Evolutionary conservation across 2,113 vertebrate species (phyloP), one percentile per base, ranked within the genome.

Genomic region (Zapus hudsonius): DNA sequence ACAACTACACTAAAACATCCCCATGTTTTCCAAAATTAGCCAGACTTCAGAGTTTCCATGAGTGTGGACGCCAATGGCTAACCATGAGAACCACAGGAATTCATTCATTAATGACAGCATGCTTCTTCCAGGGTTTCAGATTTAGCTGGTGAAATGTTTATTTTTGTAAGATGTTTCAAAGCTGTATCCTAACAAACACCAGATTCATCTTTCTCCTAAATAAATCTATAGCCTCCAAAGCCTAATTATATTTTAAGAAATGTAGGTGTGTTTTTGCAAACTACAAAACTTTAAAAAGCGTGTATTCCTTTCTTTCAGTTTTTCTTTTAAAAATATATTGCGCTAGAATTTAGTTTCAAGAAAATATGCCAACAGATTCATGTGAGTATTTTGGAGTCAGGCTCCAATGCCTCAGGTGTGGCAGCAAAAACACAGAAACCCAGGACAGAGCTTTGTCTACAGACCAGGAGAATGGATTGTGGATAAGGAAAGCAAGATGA

Each of bases 11-110:
- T 81, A 95, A 94, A 95, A 92, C 93, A 89, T 52, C 80, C 81
- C 81, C 88, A 75, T 87, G 57, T 42, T 91, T 96, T 97, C 86
- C 90, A 96, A 96, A 97, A 96, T 81, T 72, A 96, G 93, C 96
- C 91, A 52, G 38, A 74, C 3, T 89, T 94, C 93, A 96, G 90
- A 92, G 44, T 93, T 93, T 95, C 93, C 10, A 0, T 82, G 92
- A 92, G 57, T 93, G 57, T 72, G 82, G 67, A 40, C 70, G 89
- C 89, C 94, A 96, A 78, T 38, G 67, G 29, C 47, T 95, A 95
- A 84, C 94, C 61, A 69, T 69, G 86, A 83, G 59, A 89, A 91
- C 95, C 90, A 94, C 95, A 93, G 84, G 87, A 72, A 85, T 97
- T 84, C 73, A 55, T 88, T 29, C 17, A 72, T 75, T 64, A 93